phyloP scores from a whole-genome alignment of 2,888 invertebrate species.

The Philhelius pedissequus region DNA sequence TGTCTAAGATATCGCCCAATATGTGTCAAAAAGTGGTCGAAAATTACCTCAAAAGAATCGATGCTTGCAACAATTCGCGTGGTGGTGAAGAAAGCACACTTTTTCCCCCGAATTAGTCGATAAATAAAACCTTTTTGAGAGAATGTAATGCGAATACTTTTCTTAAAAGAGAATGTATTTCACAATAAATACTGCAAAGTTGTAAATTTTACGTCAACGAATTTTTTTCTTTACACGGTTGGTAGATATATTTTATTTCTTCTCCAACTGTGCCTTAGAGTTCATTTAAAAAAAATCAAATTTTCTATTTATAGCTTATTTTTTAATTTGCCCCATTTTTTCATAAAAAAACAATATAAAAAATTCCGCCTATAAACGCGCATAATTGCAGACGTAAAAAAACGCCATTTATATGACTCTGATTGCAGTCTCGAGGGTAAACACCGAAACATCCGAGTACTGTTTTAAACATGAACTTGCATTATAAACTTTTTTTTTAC shows the following conservation, averaged over 20 bases:
- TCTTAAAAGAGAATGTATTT: too few relatives aligned
- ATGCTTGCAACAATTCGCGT: too few relatives aligned
- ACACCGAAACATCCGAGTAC: background rate
- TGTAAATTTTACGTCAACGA: background rate
- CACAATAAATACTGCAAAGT: background rate
- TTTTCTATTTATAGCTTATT: background rate
- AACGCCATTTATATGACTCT: slow-evolving; percentile 55
- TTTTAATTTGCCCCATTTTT: slow-evolving; percentile 11
- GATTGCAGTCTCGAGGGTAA: slow-evolving; percentile 38
- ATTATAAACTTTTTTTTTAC: slow-evolving; percentile 45
- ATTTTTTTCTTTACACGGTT: background rate
- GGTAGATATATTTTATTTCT: background rate
- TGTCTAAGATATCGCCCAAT: too few relatives aligned
- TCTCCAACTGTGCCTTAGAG: background rate
- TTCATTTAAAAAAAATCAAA: background rate
- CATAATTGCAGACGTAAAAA: slow-evolving; percentile 49
- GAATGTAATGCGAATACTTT: too few relatives aligned
- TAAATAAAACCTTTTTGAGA: too few relatives aligned
- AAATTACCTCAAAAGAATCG: too few relatives aligned
- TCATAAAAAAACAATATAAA: background rate
- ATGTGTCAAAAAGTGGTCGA: too few relatives aligned
- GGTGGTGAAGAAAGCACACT: too few relatives aligned
- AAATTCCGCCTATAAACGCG: slow-evolving; percentile 26
- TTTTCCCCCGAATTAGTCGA: too few relatives aligned
- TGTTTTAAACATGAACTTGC: slow-evolving; percentile 49